These are phyloP conservation scores for Psilanteris sp. DNA, from an alignment of 1,140 invertebrate genomes.

Conservation along the genomic window DNA sequence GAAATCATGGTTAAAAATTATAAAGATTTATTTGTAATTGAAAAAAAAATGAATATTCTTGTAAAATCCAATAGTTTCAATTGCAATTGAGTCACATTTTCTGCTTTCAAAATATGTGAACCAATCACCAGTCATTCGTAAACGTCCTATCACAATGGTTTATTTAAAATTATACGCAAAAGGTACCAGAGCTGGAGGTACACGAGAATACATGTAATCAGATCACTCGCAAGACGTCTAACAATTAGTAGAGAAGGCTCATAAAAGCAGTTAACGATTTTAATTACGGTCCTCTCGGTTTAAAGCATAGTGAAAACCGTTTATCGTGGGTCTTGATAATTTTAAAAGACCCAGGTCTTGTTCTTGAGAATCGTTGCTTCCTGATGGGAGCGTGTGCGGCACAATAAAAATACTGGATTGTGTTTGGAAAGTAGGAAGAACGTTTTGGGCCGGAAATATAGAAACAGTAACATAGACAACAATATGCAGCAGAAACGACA, in stretches of 20 bases:
- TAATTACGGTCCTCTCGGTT: constrained; percentile 37
- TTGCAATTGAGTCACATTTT: no score
- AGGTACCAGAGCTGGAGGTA: no score
- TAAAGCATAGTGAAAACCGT: constrained; percentile 47
- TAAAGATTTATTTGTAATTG: no score
- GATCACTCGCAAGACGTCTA: constrained; percentile 29
- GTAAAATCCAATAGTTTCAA: no score
- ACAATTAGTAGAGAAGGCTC: constrained; percentile 13
- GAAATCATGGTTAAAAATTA: no score
- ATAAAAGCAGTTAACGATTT: constrained; percentile 31
- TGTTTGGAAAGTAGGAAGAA: constrained; percentile 64
- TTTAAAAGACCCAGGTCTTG: constrained; percentile 23
- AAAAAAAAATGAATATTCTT: no score
- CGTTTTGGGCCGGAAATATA: constrained; percentile 56
- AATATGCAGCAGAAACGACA: constrained; percentile 60
- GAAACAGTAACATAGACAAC: constrained; percentile 65
- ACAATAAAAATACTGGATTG: constrained; percentile 73
- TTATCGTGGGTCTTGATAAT: constrained; percentile 48
- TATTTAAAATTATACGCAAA: no score
- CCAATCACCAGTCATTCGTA: no score
- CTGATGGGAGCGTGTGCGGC: constrained; percentile 27
- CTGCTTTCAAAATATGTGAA: no score
- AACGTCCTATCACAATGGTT: no score
- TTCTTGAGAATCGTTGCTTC: constrained; percentile 18
- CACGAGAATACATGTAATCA: constrained; percentile 41